phyloP scores from a whole-genome alignment of 2,888 invertebrate genomes.

The Cremastinae sp. region DNA sequence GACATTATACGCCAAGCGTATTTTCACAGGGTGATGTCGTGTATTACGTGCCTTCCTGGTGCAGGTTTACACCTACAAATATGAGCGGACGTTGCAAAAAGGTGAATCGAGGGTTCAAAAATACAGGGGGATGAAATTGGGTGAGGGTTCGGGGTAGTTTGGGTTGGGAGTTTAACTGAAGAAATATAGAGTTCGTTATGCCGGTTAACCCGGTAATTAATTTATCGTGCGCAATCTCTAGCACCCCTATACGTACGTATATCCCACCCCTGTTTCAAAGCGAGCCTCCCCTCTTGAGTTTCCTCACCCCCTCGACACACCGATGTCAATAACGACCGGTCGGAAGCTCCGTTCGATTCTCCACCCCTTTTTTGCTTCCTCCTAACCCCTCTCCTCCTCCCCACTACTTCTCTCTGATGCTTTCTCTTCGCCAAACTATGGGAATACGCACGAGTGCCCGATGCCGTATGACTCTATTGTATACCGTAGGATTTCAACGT shows the following conservation, averaged over 20 bases:
- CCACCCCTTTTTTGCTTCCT: constrained; percentile 13
- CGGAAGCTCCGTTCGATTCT: constrained; percentile 38
- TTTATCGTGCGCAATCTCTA: constrained; percentile 62
- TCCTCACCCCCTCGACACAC: constrained; percentile 35
- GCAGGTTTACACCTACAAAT: not conserved
- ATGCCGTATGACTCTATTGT: constrained; percentile 46
- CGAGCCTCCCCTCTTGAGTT: not conserved
- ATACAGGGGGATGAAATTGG: too few species aligned
- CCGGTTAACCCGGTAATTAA: constrained; percentile 70
- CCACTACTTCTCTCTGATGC: not conserved
- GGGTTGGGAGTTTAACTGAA: not conserved
- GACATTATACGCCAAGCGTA: constrained; percentile 19
- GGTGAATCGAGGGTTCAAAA: constrained; percentile 2
- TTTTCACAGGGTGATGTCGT: not conserved
- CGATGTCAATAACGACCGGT: constrained; percentile 61
- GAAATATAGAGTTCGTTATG: constrained; percentile 66
- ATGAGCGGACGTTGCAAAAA: not conserved
- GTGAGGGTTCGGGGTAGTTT: not conserved
- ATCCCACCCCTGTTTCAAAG: constrained; percentile 42
- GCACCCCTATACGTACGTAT: constrained; percentile 38
- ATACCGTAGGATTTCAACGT: constrained; percentile 41
- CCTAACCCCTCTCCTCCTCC: constrained; percentile 8
- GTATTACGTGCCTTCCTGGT: not conserved
- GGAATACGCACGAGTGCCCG: constrained; percentile 49
- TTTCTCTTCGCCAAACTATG: constrained; percentile 23